phyloP scores from a whole-genome alignment of 2,888 invertebrate genomes.

The Phorcus lineatus region DNA sequence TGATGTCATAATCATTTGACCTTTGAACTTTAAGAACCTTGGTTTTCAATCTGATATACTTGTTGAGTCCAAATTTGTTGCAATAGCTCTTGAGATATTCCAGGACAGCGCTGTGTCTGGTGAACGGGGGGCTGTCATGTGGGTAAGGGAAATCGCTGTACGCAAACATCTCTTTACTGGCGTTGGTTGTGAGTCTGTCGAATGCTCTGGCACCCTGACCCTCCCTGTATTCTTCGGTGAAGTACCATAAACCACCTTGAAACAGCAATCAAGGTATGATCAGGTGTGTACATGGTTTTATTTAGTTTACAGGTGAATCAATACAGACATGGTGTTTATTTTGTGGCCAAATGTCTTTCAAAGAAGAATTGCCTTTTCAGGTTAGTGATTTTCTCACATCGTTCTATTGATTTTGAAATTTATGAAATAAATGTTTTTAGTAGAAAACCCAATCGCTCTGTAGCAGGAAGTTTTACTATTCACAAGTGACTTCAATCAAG shows the following conservation, averaged over 20 bases:
- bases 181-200: constrained; percentile 7
- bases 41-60: constrained; percentile 5
- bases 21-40: neutral
- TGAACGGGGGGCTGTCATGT: neutral
- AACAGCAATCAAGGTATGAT: neutral
- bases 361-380: too few relatives aligned
- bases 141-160: constrained; percentile 25
- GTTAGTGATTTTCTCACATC: too few relatives aligned
- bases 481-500: too few relatives aligned
- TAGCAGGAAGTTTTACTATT: too few relatives aligned
- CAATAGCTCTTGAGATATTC: neutral
- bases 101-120: neutral
- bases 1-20: constrained; percentile 1
- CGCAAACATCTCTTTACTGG: constrained; percentile 6
- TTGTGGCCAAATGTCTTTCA: too few relatives aligned
- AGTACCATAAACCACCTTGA: constrained; percentile 16
- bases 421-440: too few relatives aligned
- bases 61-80: neutral
- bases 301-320: neutral
- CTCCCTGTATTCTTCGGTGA: constrained; percentile 12
- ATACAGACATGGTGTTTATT: too few relatives aligned
- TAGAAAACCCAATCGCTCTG: too few relatives aligned
- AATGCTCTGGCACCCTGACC: constrained; percentile 8
- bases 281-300: neutral
- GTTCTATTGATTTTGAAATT: too few relatives aligned